Evolutionary conservation across 2,797 vertebrate genomes (phyloP), one percentile per base, ranked within the genome.

Genomic region (Tolypeutes matacus): DNA sequence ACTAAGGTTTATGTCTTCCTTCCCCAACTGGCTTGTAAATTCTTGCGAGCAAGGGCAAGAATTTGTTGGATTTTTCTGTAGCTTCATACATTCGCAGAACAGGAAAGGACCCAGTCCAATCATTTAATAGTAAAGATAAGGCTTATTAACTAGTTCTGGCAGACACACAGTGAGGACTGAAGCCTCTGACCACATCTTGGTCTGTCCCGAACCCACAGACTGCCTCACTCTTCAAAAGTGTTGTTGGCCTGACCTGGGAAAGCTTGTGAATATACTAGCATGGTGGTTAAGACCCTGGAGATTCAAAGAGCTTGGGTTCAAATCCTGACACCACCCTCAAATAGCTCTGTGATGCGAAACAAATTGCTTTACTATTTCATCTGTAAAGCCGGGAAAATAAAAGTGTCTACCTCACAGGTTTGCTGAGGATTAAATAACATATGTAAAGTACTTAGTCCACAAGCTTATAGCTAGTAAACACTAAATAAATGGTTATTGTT

Each of bases 21-120:
- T 81, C 29, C 60, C 27, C 70, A 51, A 31, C 10, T 36, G 91
- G 56, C 64, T 0, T 51, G 3, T 72, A 83, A 91, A 96, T 92
- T 96, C 94, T 65, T 84, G 39, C 90, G 34, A 89, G 62, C 86
- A 58, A 96, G 39, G 73, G 56, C 85, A 23, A 0, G 72, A 20
- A 46, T 64, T 88, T 86, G 42, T 36, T 77, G 58, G 62, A 78
- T 46, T 69, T 91, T 86, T 56, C n/a, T 77, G 64, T 67, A 86
- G 75, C 12, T 80, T 89, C 31, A 62, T 80, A 91, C 81, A 93
- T 87, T 91, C 86, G 95, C 81, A 80, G 83, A 93, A 51, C n/a
- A 93, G 64, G 51, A 96, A 93, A 76, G 62, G 31, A 75, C 25
- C 14, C 39, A 6, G 23, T 95, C 72, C 86, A 77, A 80, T 89